Conservation (phyloP, 2,113 vertebrate genomes). For the Mola mola region DNA sequence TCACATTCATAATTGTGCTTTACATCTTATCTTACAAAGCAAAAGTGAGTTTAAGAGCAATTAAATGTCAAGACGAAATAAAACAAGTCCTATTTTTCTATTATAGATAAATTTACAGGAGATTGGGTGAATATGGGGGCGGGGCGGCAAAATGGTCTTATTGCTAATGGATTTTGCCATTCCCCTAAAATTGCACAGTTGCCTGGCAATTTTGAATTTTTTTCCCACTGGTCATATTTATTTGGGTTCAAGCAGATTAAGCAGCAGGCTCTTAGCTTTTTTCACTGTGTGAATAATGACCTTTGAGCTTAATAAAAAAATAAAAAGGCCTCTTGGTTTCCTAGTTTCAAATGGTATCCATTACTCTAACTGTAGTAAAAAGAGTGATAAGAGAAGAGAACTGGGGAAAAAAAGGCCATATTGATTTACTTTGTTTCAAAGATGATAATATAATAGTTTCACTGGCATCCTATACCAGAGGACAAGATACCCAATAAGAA, state of each 20-base stretch:
- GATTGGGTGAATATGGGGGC: conserved; percentile 12
- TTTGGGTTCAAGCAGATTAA: conserved; percentile 43
- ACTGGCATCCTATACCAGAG: conserved; percentile 16
- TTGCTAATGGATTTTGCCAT: conserved; percentile 69
- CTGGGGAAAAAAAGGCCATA: conserved; percentile 14
- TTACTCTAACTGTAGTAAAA: conserved; percentile 26
- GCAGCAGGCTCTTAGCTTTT: conserved; percentile 27
- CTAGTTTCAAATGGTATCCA: conserved; percentile 32
- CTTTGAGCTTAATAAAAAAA: conserved; percentile 58
- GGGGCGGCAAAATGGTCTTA: conserved; percentile 17
- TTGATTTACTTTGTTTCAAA: conserved; percentile 43
- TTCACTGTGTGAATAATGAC: conserved; percentile 35
- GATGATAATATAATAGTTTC: conserved; percentile 39
- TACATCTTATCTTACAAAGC: conserved; percentile 15
- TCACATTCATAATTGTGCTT: conserved; percentile 31
- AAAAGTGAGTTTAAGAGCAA: conserved; percentile 43
- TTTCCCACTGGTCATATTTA: conserved; percentile 34
- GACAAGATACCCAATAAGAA: conserved; percentile 35
- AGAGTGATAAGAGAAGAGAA: conserved; percentile 1
- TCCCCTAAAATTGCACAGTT: conserved; percentile 59
- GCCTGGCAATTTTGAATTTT: conserved; percentile 45
- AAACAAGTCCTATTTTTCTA: conserved; percentile 47
- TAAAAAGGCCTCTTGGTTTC: conserved; percentile 3
- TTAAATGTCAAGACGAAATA: conserved; percentile 31
- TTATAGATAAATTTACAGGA: conserved; percentile 51